Evolutionary conservation across 2,888 invertebrate species (phyloP), one percentile per base, ranked within the genome.

Genomic region (Eueremaeus valkanovi): DNA sequence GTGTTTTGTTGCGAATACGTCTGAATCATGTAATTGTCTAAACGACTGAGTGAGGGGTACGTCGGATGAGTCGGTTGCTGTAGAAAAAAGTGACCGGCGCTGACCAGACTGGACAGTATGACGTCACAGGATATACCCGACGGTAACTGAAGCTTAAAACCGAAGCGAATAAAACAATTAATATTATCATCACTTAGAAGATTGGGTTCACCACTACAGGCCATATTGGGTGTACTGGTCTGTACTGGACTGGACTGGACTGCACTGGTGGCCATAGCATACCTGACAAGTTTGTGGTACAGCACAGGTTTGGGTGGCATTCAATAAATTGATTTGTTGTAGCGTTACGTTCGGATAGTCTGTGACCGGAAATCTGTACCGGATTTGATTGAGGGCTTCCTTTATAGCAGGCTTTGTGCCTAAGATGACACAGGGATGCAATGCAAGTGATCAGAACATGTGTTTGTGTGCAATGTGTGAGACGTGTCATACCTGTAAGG

Each of bases 51-150:
- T 76, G 90, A 89, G 24, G 92, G 91, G 86, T 91, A 95, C 63
- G 95, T 90, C 8, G 97, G 96, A 86, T 98, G 97, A 76, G 93
- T 90, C 3, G 95, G 95, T 84, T 95, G 92, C 84, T 97, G 97
- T 76, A 99, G 87, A 86, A 97, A 98, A 82, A 98, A 87, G 83
- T 95, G 94, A 61, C 91, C 90, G 73, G 94, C 92, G 78, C 90
- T 89, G 79, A 93, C 89, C 82, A 95, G 88, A 81, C 92, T 90
- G 82, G 92, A 93, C 81, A 98, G 88, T 78, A 91, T 89, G 33
- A 95, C 92, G 85, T 98, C 97, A 82, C 95, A 93, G 83, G 92
- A 92, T 74, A 96, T 91, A 72, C 92, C 92, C 84, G 93, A 93
- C 81, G 96, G 90, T 79, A 98, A 86, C 84, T 90, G 90, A 81